These are phyloP conservation scores for Pycnomerus fuliginosus DNA, from an alignment of 2,888 invertebrate species.

Conservation along the genomic window DNA sequence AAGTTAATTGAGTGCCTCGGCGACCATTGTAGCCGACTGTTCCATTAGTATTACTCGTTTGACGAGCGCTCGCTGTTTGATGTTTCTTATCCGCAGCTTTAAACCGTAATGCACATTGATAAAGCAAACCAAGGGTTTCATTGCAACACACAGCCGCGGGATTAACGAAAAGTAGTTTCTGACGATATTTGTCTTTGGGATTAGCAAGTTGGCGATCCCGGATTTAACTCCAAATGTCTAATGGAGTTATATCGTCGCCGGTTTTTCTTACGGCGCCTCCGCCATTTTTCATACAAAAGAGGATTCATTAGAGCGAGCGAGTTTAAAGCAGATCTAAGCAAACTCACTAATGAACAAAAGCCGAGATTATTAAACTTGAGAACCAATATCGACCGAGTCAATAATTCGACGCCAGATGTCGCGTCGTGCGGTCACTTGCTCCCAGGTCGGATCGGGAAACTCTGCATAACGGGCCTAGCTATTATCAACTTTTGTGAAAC, in stretches of 20 bases:
- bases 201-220: conserved; percentile 23
- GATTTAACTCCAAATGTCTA: conserved; percentile 13
- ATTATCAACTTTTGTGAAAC: too few relatives aligned
- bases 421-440: too few relatives aligned
- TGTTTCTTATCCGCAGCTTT: conserved; percentile 15
- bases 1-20: conserved; percentile 26
- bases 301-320: too few relatives aligned
- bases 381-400: too few relatives aligned
- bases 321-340: too few relatives aligned
- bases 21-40: conserved; percentile 18
- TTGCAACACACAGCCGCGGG: conserved; percentile 12
- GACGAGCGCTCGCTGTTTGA: conserved; percentile 11
- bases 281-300: too few relatives aligned
- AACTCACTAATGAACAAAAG: too few relatives aligned
- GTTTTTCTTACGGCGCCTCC: too few relatives aligned
- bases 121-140: conserved; percentile 1
- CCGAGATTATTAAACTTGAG: too few relatives aligned
- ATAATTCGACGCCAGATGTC: too few relatives aligned
- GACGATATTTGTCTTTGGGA: conserved; percentile 31
- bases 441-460: too few relatives aligned
- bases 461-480: too few relatives aligned
- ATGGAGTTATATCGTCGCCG: not conserved
- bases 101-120: conserved; percentile 13
- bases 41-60: conserved; percentile 15
- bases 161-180: conserved; percentile 28